phyloP scores from a whole-genome alignment of 2,113 vertebrate genomes.

The Taxidea taxus region DNA sequence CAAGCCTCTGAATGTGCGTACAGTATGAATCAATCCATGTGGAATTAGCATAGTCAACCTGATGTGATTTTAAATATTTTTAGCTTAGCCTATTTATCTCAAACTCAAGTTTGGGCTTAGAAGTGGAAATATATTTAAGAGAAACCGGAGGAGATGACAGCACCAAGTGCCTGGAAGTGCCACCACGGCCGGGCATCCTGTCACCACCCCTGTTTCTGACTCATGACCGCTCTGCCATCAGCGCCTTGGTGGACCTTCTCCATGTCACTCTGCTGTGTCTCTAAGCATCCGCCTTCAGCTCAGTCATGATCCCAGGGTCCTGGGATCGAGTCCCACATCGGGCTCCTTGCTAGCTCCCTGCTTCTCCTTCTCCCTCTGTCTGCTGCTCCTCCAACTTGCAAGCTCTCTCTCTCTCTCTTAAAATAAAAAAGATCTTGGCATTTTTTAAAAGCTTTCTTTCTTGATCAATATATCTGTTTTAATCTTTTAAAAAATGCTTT shows the following conservation, averaged over 20 bases:
- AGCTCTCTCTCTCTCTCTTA: not conserved
- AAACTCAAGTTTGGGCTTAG: not conserved
- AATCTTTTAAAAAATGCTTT: not conserved
- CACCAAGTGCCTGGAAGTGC: too few species aligned
- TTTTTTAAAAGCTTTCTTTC: conserved; percentile 2
- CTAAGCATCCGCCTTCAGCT: not conserved
- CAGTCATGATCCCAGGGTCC: not conserved
- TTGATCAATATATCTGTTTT: not conserved
- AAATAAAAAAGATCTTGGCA: not conserved
- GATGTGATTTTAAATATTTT: conserved; percentile 8
- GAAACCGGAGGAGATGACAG: not conserved
- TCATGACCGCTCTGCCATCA: too few species aligned
- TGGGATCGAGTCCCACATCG: not conserved
- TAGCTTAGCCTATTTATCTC: not conserved
- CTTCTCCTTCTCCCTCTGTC: not conserved
- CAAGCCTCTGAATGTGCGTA: not conserved
- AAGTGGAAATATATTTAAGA: not conserved
- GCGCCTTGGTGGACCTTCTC: not conserved
- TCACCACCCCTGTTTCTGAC: not conserved
- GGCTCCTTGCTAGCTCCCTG: not conserved
- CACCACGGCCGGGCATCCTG: rapidly evolving
- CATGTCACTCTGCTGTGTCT: not conserved
- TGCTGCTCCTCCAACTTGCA: not conserved
- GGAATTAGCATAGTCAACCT: not conserved
- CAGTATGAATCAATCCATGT: not conserved